These are phyloP conservation scores for Lamellibrachia columna DNA, from an alignment of 2,888 invertebrate species.

Conservation along the genomic window DNA sequence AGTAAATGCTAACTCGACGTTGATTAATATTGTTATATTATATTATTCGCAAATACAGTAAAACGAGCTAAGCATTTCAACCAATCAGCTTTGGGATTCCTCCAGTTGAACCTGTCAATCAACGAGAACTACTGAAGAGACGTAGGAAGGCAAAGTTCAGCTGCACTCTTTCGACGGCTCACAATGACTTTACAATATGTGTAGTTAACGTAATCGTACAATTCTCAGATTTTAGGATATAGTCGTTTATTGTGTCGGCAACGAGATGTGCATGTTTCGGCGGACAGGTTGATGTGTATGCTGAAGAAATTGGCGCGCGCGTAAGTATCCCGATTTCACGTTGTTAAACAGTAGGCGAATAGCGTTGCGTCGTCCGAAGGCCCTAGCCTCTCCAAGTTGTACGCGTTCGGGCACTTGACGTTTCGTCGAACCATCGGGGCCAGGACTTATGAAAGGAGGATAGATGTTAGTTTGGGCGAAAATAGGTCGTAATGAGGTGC, in stretches of 20 bases:
- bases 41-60: neutral
- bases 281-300: neutral
- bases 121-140: neutral
- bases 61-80: neutral
- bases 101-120: conserved; percentile 5
- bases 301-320: neutral
- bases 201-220: neutral
- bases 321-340: neutral
- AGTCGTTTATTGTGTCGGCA: neutral
- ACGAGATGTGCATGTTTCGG: neutral
- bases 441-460: neutral
- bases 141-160: conserved; percentile 12
- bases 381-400: neutral
- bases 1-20: neutral
- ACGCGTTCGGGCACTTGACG: neutral
- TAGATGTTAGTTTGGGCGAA: neutral
- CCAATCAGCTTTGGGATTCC: conserved; percentile 5
- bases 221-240: neutral
- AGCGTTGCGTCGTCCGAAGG: neutral
- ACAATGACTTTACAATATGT: neutral
- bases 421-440: neutral
- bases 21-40: neutral
- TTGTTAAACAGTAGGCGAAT: neutral
- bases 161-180: conserved; percentile 5
- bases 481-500: neutral